Conservation (phyloP, 2,888 invertebrate genomes). For the Eupeodes luniger region DNA sequence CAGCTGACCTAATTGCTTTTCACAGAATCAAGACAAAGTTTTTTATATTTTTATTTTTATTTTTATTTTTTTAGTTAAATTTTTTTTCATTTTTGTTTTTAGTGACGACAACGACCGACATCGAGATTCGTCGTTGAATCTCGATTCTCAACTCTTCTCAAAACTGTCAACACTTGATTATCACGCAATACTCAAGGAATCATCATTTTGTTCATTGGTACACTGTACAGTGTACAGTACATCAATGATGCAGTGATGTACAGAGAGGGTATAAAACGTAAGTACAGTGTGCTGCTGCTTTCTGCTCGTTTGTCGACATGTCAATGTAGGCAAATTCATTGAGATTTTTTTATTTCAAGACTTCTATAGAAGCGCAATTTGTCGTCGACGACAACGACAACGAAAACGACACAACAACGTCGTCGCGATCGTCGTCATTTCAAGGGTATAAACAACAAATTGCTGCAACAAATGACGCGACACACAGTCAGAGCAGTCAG, state of each 20-base stretch:
- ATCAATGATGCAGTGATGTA: neutral
- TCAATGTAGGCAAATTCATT: conserved; percentile 64
- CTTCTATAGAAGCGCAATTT: conserved; percentile 54
- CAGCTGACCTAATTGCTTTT: conserved; percentile 72
- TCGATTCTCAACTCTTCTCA: conserved; percentile 29
- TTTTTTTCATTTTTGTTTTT: conserved; percentile 16
- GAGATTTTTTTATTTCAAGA: conserved; percentile 29
- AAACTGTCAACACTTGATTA: conserved; percentile 67
- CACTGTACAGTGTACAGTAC: conserved; percentile 9
- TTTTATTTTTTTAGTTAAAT: neutral
- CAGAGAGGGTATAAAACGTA: neutral
- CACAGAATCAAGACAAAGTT: conserved; percentile 49
- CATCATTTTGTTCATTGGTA: conserved; percentile 27
- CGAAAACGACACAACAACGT: neutral
- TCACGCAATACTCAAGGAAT: conserved; percentile 62
- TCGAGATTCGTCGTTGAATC: conserved; percentile 23
- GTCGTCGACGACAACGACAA: conserved; percentile 44
- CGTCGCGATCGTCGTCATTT: conserved; percentile 20
- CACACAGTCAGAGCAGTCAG: conserved; percentile 24
- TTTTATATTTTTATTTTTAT: conserved; percentile 26
- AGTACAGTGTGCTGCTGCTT: neutral
- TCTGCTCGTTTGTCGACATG: conserved; percentile 9
- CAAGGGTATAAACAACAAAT: conserved; percentile 70
- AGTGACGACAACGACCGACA: conserved; percentile 28
- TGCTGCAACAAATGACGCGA: conserved; percentile 72